Evolutionary conservation across 2,797 vertebrate species (phyloP).

Genomic region (Esox lucius): DNA sequence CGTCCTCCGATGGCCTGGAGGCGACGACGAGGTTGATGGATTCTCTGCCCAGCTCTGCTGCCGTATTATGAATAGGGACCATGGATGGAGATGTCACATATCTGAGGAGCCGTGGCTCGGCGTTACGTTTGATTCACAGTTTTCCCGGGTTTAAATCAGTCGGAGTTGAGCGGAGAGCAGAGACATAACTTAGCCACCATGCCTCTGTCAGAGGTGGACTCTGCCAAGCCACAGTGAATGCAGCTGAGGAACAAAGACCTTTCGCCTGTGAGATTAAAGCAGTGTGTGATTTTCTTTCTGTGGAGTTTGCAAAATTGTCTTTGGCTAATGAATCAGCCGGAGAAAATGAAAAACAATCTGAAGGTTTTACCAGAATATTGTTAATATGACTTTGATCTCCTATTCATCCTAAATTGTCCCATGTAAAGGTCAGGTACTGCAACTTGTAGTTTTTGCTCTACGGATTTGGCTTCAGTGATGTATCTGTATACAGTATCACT

Average conservation of each 20-base stretch:
- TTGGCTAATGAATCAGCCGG: not conserved
- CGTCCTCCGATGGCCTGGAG: constrained; percentile 66
- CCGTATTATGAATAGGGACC: constrained; percentile 71
- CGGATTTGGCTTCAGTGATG: not conserved
- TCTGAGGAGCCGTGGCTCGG: constrained; percentile 68
- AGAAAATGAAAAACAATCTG: not conserved
- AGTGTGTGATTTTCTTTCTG: not conserved
- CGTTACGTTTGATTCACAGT: constrained; percentile 75
- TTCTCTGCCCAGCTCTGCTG: constrained; percentile 69
- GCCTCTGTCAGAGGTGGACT: constrained; percentile 30
- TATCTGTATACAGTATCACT: not conserved
- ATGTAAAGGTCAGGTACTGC: not conserved
- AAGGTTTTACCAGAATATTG: not conserved
- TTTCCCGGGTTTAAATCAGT: constrained; percentile 71
- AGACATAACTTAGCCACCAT: constrained; percentile 64
- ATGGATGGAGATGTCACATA: constrained; percentile 76
- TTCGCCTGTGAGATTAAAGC: constrained; percentile 2
- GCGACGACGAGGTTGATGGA: constrained; percentile 69
- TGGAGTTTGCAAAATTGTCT: not conserved
- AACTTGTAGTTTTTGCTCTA: not conserved
- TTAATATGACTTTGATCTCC: not conserved
- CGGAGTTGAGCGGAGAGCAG: constrained; percentile 25
- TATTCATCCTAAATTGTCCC: not conserved
- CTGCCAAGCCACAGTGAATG: constrained; percentile 33
- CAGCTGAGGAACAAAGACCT: constrained; percentile 22